Conservation (phyloP, 1,140 invertebrate species). For the Proales similis region DNA sequence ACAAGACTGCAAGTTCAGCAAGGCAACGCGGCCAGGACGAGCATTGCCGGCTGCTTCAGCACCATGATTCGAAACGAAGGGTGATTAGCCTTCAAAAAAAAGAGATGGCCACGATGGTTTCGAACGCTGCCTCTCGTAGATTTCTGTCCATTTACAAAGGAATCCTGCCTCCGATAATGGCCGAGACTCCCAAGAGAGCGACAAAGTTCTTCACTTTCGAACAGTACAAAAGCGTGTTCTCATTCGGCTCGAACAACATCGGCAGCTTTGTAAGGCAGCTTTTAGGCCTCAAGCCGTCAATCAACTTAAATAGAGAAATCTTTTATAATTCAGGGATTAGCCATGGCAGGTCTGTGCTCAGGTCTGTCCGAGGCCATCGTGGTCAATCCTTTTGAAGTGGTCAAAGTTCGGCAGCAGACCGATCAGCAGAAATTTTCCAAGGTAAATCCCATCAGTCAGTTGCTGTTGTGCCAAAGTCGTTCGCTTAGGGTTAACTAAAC, state of each 20-base stretch:
- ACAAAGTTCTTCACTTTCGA: slow-evolving; percentile 88
- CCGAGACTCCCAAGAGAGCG: slow-evolving; percentile 87
- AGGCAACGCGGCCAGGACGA: slow-evolving; percentile 65
- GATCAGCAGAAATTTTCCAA: slow-evolving; percentile 49
- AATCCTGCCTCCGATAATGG: slow-evolving; percentile 78
- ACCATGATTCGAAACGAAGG: slow-evolving; percentile 82
- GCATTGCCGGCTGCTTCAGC: slow-evolving; percentile 73
- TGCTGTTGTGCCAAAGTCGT: slow-evolving; percentile 37
- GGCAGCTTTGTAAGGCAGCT: slow-evolving; percentile 61
- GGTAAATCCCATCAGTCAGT: slow-evolving; percentile 40
- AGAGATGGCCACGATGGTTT: slow-evolving; percentile 46
- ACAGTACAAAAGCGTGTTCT: slow-evolving; percentile 76
- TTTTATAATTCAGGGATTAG: slow-evolving; percentile 64
- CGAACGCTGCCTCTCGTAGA: slow-evolving; percentile 54
- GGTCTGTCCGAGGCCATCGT: slow-evolving; percentile 79
- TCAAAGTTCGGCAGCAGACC: slow-evolving; percentile 69
- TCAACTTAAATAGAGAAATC: slow-evolving; percentile 39
- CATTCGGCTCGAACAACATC: slow-evolving; percentile 64
- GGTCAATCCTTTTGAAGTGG: slow-evolving; percentile 87
- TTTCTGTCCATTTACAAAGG: slow-evolving; percentile 65
- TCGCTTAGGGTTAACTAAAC: slow-evolving; percentile 26
- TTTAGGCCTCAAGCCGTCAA: slow-evolving; percentile 10
- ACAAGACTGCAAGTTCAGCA: slow-evolving; percentile 73
- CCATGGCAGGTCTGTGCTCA: slow-evolving; percentile 72
- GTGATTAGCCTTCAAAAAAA: slow-evolving; percentile 39